Base-by-base conservation (phyloP, 2,113 vertebrate genomes). In the Cacatua alba region DNA sequence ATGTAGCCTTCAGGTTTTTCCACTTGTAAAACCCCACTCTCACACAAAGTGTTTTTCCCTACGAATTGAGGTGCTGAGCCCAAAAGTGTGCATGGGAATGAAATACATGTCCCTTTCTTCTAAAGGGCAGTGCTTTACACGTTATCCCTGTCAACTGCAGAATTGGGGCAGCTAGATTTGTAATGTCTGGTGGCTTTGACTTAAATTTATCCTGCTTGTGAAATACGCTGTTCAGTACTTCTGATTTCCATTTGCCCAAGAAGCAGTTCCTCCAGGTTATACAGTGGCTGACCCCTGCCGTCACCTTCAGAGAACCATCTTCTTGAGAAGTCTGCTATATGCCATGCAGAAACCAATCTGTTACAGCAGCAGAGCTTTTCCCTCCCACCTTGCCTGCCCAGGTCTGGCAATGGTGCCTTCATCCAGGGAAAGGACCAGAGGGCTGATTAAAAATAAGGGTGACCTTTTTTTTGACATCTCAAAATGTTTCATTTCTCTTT, bases 401-500 rank as follows among this genome's bases (percentile, higher is more conserved):
- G 75, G 48, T 74, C 65, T 90, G 49, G 82, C 82, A 83, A 67
- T 41, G 78, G 81, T 48, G 79, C 93, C 63, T 86, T 81, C 33
- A 93, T 52, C 78, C 70, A 84, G 4, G 11, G 63, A 91, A 91
- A 96, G 59, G 69, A 75, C 52, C 69, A 91, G 62, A 82, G 62
- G 43, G 31, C 11, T 69, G 88, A 95, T 86, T 94, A 90, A 94
- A 95, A 88, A 82, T 78, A 95, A 91, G 70, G 88, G 76, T 81
- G 88, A 87, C 83, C 87, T 94, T 93, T 89, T 83, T 93, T 92
- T 65, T 88, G 71, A 93, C 78, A 86, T 62, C 57, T 71, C 82
- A 91, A 68, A 95, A 90, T 71, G 33, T 86, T 96, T 92, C 81
- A 90, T 89, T 95, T 95, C 72, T 87, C 64, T 96, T 92, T 86